A percentile compares a stretch with the other conserved stretches of the same genome.
Evolutionary conservation across 2,888 invertebrate species (phyloP).

Genomic region (Calameuta filiformis): DNA sequence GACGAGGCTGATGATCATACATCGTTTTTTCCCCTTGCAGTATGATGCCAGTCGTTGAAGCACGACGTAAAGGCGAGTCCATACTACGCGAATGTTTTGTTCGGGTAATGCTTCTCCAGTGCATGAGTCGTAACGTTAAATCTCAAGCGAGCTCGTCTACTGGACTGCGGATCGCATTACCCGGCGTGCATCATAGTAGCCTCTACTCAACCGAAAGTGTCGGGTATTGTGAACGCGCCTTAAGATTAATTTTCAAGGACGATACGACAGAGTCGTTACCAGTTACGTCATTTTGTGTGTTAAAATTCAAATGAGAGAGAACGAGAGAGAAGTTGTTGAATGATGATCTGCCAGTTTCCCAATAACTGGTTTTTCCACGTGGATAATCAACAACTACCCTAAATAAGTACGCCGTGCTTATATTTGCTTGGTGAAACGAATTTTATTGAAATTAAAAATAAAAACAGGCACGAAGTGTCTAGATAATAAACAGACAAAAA

Average conservation of each 20-base stretch:
- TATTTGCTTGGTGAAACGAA: neutral
- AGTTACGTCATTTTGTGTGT: neutral
- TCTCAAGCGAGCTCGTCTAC: neutral
- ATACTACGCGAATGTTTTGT: neutral
- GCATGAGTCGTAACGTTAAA: neutral
- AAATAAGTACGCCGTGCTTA: neutral
- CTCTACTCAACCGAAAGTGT: neutral
- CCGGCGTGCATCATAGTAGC: no score
- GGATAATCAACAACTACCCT: neutral
- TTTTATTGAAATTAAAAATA: neutral
- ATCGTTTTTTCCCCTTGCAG: neutral
- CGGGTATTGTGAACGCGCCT: neutral
- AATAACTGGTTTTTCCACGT: neutral
- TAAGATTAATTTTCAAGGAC: neutral
- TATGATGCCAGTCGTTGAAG: neutral
- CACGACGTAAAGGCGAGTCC: neutral
- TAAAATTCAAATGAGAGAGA: neutral
- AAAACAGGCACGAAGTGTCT: neutral
- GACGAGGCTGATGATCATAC: neutral
- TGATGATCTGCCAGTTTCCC: neutral
- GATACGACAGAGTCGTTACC: neutral
- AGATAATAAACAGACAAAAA: neutral
- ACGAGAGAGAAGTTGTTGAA: neutral
- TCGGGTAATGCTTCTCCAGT: neutral
- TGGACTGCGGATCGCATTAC: no score